These are phyloP conservation scores for Stenotaenia linearis DNA, from an alignment of 2,888 invertebrate species.

Conservation along the genomic window DNA sequence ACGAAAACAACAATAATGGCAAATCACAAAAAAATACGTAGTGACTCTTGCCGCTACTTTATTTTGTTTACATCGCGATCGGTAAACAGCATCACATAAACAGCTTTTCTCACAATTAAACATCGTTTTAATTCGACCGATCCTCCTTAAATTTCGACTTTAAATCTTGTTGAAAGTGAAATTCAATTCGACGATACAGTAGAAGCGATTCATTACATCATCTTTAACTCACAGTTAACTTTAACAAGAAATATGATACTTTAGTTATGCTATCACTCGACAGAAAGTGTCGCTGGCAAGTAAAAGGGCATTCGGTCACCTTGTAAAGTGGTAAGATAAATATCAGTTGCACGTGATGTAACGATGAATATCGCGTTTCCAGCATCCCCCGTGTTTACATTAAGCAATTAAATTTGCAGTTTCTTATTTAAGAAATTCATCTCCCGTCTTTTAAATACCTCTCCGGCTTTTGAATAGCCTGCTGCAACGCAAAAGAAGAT, in stretches of 20 bases:
- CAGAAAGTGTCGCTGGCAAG: neutral
- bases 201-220: too few relatives aligned
- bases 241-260: neutral
- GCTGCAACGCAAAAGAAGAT: neutral
- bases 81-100: too few relatives aligned
- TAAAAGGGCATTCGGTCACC: neutral
- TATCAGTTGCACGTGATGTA: neutral
- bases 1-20: too few relatives aligned
- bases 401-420: neutral
- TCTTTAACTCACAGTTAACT: neutral
- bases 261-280: neutral
- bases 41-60: too few relatives aligned
- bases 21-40: too few relatives aligned
- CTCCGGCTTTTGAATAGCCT: neutral
- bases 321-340: neutral
- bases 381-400: neutral
- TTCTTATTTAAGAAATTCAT: slow-evolving; percentile 7
- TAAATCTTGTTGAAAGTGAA: too few relatives aligned
- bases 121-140: too few relatives aligned
- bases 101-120: too few relatives aligned
- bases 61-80: too few relatives aligned
- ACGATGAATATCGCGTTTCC: neutral
- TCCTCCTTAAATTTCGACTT: too few relatives aligned
- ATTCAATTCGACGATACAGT: too few relatives aligned
- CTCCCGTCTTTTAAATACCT: neutral